Conservation (phyloP, 2,113 vertebrate genomes). For the Brachionichthys hirsutus region DNA sequence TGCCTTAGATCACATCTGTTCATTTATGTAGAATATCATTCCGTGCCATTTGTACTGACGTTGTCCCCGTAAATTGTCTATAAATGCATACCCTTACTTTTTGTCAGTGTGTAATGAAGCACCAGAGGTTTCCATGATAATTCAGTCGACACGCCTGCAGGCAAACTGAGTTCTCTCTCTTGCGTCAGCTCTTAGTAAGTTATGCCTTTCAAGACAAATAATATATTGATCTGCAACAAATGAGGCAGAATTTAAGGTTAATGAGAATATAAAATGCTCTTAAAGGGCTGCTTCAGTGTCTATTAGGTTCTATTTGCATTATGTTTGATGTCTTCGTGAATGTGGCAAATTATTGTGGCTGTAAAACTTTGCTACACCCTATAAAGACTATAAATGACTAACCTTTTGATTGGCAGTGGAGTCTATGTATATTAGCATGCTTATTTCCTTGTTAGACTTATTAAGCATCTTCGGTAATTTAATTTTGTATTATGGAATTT, state of each 20-base stretch:
- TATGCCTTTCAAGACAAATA: constrained; percentile 32
- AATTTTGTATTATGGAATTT: too few species aligned
- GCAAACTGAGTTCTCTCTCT: constrained; percentile 21
- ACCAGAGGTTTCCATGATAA: constrained; percentile 32
- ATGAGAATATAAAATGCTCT: constrained; percentile 20
- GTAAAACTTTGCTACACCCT: too few species aligned
- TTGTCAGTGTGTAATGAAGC: constrained; percentile 51
- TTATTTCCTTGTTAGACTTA: too few species aligned
- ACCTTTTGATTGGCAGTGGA: too few species aligned
- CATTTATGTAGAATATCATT: constrained; percentile 22
- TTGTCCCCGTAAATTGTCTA: constrained; percentile 30
- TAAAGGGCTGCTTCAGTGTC: neutral
- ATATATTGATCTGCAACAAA: constrained; percentile 37
- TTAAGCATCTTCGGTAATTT: too few species aligned
- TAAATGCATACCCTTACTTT: constrained; percentile 17
- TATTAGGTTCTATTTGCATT: neutral
- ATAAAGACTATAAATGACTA: too few species aligned
- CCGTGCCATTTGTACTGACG: constrained; percentile 30
- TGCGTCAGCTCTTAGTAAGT: constrained; percentile 19
- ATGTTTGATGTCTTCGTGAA: neutral
- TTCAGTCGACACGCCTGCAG: constrained; percentile 35
- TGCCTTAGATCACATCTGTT: constrained; percentile 39
- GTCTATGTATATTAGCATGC: too few species aligned
- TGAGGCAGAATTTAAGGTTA: constrained; percentile 26
- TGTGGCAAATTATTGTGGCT: neutral